Conservation (phyloP, 2,113 vertebrate species). For the Nycticebus coucang region DNA sequence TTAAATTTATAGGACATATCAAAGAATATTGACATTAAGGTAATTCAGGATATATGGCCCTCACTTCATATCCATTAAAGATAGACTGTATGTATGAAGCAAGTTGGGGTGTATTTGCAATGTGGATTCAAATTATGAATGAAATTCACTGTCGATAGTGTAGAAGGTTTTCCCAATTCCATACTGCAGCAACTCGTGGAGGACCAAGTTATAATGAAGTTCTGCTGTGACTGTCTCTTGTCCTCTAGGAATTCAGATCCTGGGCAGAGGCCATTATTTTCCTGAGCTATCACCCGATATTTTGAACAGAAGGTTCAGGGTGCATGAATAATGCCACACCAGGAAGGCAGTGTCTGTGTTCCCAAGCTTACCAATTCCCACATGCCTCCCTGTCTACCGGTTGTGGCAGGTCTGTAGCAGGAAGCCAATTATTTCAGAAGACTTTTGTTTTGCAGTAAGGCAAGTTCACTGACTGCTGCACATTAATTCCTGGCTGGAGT, state of each 20-base stretch:
- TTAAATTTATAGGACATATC: slow-evolving; percentile 26
- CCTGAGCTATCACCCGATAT: slow-evolving; percentile 68
- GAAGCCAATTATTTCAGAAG: slow-evolving; percentile 79
- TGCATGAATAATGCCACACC: slow-evolving; percentile 68
- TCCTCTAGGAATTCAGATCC: slow-evolving; percentile 74
- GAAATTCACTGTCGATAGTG: slow-evolving; percentile 13
- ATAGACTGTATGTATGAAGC: not conserved
- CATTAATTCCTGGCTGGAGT: slow-evolving; percentile 59
- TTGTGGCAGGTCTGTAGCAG: slow-evolving; percentile 53
- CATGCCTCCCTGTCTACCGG: slow-evolving; percentile 49
- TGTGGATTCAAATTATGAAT: slow-evolving; percentile 15
- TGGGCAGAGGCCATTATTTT: slow-evolving; percentile 74
- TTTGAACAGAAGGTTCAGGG: slow-evolving; percentile 38
- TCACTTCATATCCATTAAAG: not conserved
- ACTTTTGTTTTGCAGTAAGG: slow-evolving; percentile 70
- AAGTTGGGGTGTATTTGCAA: not conserved
- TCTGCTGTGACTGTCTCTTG: not conserved
- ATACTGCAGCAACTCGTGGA: slow-evolving; percentile 26
- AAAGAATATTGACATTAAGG: slow-evolving; percentile 29
- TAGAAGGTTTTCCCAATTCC: slow-evolving; percentile 58
- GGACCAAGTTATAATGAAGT: slow-evolving; percentile 70
- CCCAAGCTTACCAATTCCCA: slow-evolving; percentile 71
- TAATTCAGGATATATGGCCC: not conserved
- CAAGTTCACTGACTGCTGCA: slow-evolving; percentile 59
- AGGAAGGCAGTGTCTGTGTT: not conserved